A percentile compares a stretch with the other conserved stretches of the same genome.
Conservation (phyloP, 1,140 invertebrate genomes). For the Drosophila subobscura region DNA sequence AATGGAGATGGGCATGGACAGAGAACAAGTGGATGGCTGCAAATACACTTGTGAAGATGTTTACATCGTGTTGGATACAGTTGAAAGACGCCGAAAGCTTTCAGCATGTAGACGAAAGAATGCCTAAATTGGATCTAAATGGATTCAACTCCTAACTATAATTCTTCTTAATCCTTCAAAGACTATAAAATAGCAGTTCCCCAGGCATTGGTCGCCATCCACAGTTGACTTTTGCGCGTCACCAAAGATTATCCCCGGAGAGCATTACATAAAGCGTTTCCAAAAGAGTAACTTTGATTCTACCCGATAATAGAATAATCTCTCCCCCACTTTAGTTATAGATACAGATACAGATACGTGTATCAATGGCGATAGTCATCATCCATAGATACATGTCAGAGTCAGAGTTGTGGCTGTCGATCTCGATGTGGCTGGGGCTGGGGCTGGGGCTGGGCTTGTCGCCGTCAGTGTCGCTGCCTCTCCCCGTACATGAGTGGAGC, state of each 20-base stretch:
- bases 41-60: conserved; percentile 6
- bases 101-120: too few relatives aligned
- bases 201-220: not conserved
- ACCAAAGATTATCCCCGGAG: too few relatives aligned
- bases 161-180: not conserved
- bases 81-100: too few relatives aligned
- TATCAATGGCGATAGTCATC: conserved; percentile 15
- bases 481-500: conserved; percentile 51
- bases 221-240: not conserved
- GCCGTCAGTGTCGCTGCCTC: not conserved
- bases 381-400: conserved; percentile 17
- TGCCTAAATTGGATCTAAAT: too few relatives aligned
- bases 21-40: too few relatives aligned
- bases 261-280: too few relatives aligned
- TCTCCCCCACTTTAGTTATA: not conserved
- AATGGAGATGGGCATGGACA: too few relatives aligned
- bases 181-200: not conserved
- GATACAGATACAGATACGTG: not conserved
- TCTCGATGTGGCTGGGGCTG: not conserved
- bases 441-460: not conserved
- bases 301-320: not conserved
- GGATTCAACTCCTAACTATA: too few relatives aligned
- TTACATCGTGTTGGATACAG: not conserved
- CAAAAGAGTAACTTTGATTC: not conserved
- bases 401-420: conserved; percentile 22